These are phyloP conservation scores for Misgurnus anguillicaudatus DNA, from an alignment of 2,113 vertebrate genomes.

Conservation along the genomic window DNA sequence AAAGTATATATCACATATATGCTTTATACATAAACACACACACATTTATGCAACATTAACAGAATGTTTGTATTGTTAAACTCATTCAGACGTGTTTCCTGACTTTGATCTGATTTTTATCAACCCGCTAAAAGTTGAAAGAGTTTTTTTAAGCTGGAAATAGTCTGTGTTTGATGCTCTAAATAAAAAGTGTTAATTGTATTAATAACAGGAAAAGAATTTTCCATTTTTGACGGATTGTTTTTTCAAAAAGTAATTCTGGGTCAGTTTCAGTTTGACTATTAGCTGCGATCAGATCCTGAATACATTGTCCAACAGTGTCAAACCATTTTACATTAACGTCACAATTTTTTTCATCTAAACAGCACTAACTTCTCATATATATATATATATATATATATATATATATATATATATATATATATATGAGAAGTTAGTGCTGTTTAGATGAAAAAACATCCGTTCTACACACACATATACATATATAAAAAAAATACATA, in stretches of 20 bases:
- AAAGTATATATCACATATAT: no score
- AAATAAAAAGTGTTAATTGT: neutral
- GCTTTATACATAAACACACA: no score
- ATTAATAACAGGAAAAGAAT: neutral
- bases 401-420: no score
- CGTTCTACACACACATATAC: no score
- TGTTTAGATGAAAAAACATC: no score
- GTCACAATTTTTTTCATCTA: neutral
- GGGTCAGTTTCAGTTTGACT: conserved; percentile 13
- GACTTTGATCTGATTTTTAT: neutral
- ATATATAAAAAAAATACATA: no score
- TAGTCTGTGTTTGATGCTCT: neutral
- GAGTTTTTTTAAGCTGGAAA: neutral
- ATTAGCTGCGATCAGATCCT: neutral
- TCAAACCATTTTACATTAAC: neutral
- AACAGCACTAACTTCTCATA: neutral
- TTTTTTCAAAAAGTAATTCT: neutral
- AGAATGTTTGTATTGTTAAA: no score
- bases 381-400: no score
- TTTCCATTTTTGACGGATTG: neutral
- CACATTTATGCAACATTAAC: no score
- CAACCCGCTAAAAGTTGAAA: neutral
- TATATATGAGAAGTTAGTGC: no score
- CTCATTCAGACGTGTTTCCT: neutral
- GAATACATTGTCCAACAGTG: no score